These are phyloP conservation scores for Engraulis encrasicolus DNA, from an alignment of 2,113 vertebrate species.

Conservation along the genomic window DNA sequence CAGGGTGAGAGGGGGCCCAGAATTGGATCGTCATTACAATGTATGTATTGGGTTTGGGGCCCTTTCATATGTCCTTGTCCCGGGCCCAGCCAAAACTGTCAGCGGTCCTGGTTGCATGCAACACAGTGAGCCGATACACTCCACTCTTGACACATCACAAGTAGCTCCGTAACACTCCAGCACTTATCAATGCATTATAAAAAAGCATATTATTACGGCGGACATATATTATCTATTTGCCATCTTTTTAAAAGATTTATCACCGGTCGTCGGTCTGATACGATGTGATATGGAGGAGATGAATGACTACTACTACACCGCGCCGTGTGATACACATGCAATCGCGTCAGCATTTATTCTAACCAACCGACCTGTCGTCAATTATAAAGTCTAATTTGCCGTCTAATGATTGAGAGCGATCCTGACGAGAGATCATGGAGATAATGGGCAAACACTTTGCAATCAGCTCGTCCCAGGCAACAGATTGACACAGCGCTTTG, in stretches of 20 bases:
- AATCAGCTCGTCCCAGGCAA: conserved; percentile 5
- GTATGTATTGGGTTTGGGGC: no score
- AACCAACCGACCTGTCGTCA: conserved; percentile 7
- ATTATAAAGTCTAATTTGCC: conserved; percentile 2
- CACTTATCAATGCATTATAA: neutral
- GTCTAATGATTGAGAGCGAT: neutral
- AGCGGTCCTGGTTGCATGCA: no score
- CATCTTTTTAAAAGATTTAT: neutral
- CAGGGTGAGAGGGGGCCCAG: no score
- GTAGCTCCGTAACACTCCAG: neutral
- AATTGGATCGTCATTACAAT: no score
- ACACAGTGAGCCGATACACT: conserved; percentile 31
- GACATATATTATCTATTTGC: neutral
- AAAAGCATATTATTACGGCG: neutral
- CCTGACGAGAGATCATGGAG: neutral
- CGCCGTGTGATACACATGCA: neutral
- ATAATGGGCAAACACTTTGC: conserved; percentile 8
- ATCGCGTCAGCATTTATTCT: conserved; percentile 35
- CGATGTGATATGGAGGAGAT: no score
- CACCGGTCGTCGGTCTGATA: no score
- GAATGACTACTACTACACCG: neutral
- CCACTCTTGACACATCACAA: neutral
- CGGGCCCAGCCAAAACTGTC: no score
- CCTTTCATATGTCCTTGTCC: no score
- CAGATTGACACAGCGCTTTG: conserved; percentile 7